phyloP scores from a whole-genome alignment of 2,888 invertebrate genomes.

The Mycalesis mineus region DNA sequence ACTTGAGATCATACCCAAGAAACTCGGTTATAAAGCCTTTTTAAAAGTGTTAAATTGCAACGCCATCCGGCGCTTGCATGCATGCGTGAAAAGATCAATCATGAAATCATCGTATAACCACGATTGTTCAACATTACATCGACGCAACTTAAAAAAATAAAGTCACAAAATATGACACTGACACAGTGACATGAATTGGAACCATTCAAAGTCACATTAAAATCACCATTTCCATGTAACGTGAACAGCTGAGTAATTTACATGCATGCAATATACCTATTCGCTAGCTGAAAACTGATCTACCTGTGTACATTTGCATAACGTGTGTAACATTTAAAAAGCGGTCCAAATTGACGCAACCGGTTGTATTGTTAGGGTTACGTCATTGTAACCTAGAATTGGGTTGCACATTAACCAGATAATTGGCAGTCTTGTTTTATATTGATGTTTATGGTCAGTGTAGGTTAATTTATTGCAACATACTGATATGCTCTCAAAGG shows the following conservation, averaged over 20 bases:
- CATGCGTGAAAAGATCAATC: too few relatives aligned
- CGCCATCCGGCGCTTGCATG: too few relatives aligned
- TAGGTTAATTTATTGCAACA: not conserved
- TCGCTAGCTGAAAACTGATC: slow-evolving; percentile 6
- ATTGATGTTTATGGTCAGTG: not conserved
- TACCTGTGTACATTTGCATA: slow-evolving; percentile 33
- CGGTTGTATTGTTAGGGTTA: slow-evolving; percentile 33
- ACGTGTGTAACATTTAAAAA: slow-evolving; percentile 39
- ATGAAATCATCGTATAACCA: too few relatives aligned
- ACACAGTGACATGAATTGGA: not conserved
- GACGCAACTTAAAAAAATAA: too few relatives aligned
- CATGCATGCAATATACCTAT: not conserved
- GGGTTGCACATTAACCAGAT: slow-evolving; percentile 21
- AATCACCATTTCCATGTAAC: not conserved
- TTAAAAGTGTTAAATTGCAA: too few relatives aligned
- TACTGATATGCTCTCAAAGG: too few relatives aligned
- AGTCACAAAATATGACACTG: not conserved
- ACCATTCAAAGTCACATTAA: not conserved
- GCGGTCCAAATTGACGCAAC: slow-evolving; percentile 46
- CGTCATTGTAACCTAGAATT: slow-evolving; percentile 25
- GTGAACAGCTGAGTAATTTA: not conserved
- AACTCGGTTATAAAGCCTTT: too few relatives aligned
- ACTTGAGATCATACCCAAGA: too few relatives aligned
- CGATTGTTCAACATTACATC: too few relatives aligned
- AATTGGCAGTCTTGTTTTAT: slow-evolving; percentile 14